Percentiles rank a stretch among this genome's conserved stretches.
phyloP scores from a whole-genome alignment of 2,797 vertebrate genomes.

The Enteromius trimaculatus region DNA sequence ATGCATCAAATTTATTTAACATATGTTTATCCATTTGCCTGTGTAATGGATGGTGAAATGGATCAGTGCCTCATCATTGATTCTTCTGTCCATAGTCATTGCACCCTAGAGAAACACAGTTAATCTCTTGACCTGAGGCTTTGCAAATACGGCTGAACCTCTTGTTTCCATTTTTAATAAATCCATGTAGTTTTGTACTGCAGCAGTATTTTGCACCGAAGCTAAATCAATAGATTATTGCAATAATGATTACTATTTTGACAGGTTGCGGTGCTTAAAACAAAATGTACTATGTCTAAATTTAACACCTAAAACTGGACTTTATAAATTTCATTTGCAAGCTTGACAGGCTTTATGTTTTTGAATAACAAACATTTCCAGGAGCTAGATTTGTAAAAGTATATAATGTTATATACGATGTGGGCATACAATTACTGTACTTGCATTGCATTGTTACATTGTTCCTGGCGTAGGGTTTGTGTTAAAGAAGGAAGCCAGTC shows the following conservation, averaged over 20 bases:
- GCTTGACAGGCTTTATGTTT: not conserved
- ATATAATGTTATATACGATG: not conserved
- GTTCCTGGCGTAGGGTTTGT: not conserved
- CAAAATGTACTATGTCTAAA: not conserved
- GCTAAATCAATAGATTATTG: not conserved
- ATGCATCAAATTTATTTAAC: not conserved
- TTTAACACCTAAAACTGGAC: not conserved
- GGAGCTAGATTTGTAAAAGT: too few relatives aligned
- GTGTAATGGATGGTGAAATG: not conserved
- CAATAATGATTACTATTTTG: not conserved
- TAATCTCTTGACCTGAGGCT: slow-evolving; percentile 20
- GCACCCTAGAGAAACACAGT: not conserved
- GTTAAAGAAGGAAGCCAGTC: slow-evolving; percentile 7
- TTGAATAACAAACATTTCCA: not conserved
- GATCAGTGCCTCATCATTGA: slow-evolving; percentile 4
- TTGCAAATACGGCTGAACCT: slow-evolving; percentile 6
- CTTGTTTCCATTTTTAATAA: not conserved
- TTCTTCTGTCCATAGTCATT: slow-evolving; percentile 8
- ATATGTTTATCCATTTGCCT: not conserved
- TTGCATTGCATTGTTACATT: not conserved
- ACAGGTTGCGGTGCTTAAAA: not conserved
- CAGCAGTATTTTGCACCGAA: not conserved
- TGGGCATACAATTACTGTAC: not conserved
- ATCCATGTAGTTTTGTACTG: not conserved
- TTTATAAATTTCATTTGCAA: not conserved